Evolutionary conservation across 1,140 invertebrate species (phyloP).

Genomic region (Cheumatopsyche charites): DNA sequence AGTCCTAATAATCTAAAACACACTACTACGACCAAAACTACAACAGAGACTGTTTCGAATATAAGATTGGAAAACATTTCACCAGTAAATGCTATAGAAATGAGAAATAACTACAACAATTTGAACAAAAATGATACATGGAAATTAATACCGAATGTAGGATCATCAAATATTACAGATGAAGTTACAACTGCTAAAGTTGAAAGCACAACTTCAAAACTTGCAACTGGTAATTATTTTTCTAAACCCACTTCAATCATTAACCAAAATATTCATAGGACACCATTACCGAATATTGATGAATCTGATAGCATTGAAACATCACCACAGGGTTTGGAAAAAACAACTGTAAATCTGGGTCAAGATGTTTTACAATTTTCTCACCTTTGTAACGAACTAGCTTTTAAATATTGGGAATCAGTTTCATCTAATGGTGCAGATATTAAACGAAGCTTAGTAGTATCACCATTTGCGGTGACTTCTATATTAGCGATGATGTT

Average conservation of each 20-base stretch:
- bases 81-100: conserved; percentile 8
- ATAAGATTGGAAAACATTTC: neutral
- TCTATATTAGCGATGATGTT: conserved; percentile 88
- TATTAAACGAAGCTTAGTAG: conserved; percentile 74
- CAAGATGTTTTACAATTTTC: conserved; percentile 73
- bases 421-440: conserved; percentile 73
- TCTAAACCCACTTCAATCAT: conserved; percentile 47
- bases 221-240: neutral
- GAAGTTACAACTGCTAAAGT: neutral
- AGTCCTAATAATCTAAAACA: neutral
- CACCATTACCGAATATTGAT: neutral
- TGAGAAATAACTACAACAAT: conserved; percentile 47
- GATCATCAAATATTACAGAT: conserved; percentile 50
- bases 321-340: conserved; percentile 69
- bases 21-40: neutral
- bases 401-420: conserved; percentile 78
- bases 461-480: conserved; percentile 84
- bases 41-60: neutral
- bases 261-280: conserved; percentile 5
- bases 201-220: neutral
- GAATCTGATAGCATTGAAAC: neutral
- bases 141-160: conserved; percentile 58
- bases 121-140: conserved; percentile 54
- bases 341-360: conserved; percentile 71
- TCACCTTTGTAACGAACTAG: conserved; percentile 82